Conservation (phyloP, 1,140 invertebrate species). For the Metaphire vulgaris region DNA sequence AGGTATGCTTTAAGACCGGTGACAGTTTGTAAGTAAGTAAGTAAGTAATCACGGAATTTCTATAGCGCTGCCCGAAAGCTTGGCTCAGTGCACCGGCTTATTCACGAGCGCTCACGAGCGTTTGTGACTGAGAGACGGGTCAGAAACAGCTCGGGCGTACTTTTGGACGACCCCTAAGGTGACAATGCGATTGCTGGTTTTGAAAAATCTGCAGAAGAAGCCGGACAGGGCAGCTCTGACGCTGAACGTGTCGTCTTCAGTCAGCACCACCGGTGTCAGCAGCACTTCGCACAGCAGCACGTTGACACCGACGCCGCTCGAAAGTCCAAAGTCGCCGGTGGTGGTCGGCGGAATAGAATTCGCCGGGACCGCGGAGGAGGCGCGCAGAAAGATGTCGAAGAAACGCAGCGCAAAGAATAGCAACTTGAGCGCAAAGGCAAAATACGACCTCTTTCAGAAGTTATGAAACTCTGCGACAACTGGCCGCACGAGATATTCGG, state of each 20-base stretch:
- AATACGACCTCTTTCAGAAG: conserved; percentile 21
- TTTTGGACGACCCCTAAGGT: too few relatives aligned
- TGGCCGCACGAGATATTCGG: too few relatives aligned
- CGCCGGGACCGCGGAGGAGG: conserved; percentile 17
- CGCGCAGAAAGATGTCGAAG: conserved; percentile 17
- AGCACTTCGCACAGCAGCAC: background rate
- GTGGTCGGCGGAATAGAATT: conserved; percentile 18
- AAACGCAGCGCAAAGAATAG: background rate
- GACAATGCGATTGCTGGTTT: too few relatives aligned
- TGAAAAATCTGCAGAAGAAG: background rate
- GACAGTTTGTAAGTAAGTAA: too few relatives aligned
- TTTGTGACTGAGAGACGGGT: too few relatives aligned
- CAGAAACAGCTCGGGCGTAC: too few relatives aligned
- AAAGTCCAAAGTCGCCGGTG: conserved; percentile 11
- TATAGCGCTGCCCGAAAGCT: too few relatives aligned
- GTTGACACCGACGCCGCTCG: background rate
- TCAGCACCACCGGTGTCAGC: background rate
- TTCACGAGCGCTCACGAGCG: too few relatives aligned
- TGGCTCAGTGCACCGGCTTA: too few relatives aligned
- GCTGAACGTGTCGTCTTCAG: background rate
- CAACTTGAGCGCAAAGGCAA: conserved; percentile 10
- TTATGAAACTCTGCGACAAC: too few relatives aligned
- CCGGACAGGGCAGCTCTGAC: background rate
- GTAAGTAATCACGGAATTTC: too few relatives aligned
- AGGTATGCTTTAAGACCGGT: too few relatives aligned